Conservation (phyloP, 2,797 vertebrate species). For the Microctenopoma stevenorrisi region DNA sequence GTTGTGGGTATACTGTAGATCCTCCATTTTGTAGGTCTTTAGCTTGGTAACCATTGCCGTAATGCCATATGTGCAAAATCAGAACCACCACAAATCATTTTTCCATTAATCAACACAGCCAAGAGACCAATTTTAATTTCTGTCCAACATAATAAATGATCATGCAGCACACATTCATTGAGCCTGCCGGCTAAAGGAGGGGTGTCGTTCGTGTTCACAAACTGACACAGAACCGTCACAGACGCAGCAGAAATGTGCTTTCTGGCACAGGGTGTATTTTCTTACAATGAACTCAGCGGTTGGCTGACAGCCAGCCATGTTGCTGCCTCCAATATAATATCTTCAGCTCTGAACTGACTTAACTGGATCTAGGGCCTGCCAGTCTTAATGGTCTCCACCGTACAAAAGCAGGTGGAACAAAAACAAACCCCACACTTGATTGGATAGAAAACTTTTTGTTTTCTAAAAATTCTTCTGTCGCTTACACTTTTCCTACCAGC, state of each 20-base stretch:
- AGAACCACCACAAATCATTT: not conserved
- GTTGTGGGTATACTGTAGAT: too few species aligned
- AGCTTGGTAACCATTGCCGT: not conserved
- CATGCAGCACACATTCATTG: not conserved
- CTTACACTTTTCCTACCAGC: not conserved
- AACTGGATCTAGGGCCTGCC: conserved; percentile 53
- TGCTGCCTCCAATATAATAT: conserved; percentile 30
- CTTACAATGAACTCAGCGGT: conserved; percentile 16
- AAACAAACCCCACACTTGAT: conserved; percentile 5
- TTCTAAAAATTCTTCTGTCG: not conserved
- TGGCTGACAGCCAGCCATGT: conserved; percentile 24
- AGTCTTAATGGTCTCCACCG: conserved; percentile 25
- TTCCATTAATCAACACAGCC: not conserved
- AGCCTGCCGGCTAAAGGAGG: not conserved
- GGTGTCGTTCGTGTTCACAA: conserved; percentile 10
- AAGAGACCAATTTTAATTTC: not conserved
- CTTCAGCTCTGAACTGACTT: conserved; percentile 30
- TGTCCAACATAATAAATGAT: not conserved
- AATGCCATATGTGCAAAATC: not conserved
- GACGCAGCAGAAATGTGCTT: conserved; percentile 12
- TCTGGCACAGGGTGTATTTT: conserved; percentile 14
- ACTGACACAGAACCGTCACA: conserved; percentile 21
- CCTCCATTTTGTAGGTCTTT: too few species aligned
- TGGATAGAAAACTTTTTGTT: not conserved
- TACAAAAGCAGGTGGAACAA: not conserved